Evolutionary conservation across 2,113 vertebrate species (phyloP), one percentile per base, ranked within the genome.

Genomic region (Eublepharis macularius): DNA sequence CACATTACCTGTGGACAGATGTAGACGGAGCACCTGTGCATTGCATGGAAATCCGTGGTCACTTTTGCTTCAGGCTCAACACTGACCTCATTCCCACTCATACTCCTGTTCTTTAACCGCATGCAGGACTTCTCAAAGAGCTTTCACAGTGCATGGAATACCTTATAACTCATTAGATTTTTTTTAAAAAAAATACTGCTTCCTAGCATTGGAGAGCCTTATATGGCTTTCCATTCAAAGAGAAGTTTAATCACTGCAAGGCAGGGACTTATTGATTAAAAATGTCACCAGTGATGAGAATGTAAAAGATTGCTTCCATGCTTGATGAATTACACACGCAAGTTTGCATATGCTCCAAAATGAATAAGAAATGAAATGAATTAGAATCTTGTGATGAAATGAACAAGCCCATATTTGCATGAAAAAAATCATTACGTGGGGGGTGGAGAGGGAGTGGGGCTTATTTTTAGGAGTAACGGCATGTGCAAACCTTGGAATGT

Each of bases 201-300:
- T 68, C 65, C 65, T 34, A 2, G 29, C 13, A 39, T 60, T n/a
- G 51, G 43, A 54, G 60, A 77, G 75, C 49, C 36, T 85, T 57
- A 94, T 92, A 85, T 86, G 86, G 87, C 76, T 90, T 91, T 89
- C 79, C 80, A 83, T 92, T 93, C 86, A 0, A 0, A 87, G 70
- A 72, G 74, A 92, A 82, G 73, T 87, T 86, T 92, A 93, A 93
- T 93, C 94, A 91, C 91, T 81, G 82, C 87, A 80, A 87, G 81
- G 89, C 86, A 90, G 89, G 83, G 91, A 92, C 94, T 94, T 88
- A 93, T 92, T 91, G 91, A 94, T 93, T 94, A 92, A 93, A 94
- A 82, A 92, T 93, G 92, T 93, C 91, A 92, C 85, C 91, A 93
- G 88, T 91, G 90, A 93, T 91, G 87, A 94, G 86, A 93, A 89